phyloP scores from a whole-genome alignment of 2,888 invertebrate genomes.

The Linnaemya tessellans region DNA sequence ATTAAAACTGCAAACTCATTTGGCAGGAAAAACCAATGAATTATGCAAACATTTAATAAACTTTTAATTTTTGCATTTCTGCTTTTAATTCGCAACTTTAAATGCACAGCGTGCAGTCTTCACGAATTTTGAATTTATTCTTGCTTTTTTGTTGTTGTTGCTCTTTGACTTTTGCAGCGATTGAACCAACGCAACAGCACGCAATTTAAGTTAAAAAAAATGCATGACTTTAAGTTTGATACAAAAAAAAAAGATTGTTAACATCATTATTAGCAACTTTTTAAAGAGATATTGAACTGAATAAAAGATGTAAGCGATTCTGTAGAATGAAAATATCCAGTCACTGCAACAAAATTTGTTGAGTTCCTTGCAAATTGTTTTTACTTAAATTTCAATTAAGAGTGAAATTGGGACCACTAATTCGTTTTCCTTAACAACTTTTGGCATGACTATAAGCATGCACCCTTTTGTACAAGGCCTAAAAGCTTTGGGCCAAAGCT shows the following conservation, averaged over 20 bases:
- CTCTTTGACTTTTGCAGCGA: background rate
- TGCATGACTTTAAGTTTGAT: background rate
- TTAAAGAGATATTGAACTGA: background rate
- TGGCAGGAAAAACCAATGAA: slow-evolving; percentile 76
- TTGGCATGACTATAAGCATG: background rate
- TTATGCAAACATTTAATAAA: slow-evolving; percentile 82
- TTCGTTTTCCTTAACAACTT: background rate
- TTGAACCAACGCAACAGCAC: background rate
- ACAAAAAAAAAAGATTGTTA: background rate
- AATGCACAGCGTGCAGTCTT: slow-evolving; percentile 54
- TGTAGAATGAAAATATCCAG: background rate
- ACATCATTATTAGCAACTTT: slow-evolving; percentile 24
- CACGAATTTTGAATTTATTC: slow-evolving; percentile 27
- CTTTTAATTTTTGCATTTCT: slow-evolving; percentile 76
- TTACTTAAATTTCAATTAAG: slow-evolving; percentile 4
- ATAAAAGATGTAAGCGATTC: background rate
- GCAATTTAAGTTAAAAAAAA: background rate
- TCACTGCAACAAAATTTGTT: background rate
- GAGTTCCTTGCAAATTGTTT: slow-evolving; percentile 1
- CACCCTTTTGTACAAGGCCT: background rate
- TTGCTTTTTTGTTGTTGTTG: background rate
- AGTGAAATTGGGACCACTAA: background rate
- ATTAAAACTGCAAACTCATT: slow-evolving; percentile 79
- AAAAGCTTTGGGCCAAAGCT: slow-evolving; percentile 35
- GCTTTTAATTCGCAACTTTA: slow-evolving; percentile 76